These are phyloP conservation scores for Shargacucullia verbasci DNA, from an alignment of 2,888 invertebrate species.

Conservation along the genomic window DNA sequence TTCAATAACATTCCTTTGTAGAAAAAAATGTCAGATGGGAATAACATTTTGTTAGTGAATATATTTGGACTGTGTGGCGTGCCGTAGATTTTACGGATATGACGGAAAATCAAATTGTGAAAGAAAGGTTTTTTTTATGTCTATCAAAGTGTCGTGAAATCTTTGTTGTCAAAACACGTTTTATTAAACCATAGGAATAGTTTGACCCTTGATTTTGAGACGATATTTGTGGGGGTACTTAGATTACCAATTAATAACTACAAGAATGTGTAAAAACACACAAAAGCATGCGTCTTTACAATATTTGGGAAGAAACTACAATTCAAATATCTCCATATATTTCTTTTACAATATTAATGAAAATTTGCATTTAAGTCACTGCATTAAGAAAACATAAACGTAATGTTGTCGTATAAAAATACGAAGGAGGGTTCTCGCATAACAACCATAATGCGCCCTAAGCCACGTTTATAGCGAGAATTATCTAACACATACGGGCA, in stretches of 20 bases:
- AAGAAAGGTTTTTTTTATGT: constrained; percentile 11
- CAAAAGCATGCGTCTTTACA: too few relatives aligned
- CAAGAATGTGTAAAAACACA: too few relatives aligned
- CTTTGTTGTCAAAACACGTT: neutral
- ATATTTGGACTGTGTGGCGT: constrained; percentile 7
- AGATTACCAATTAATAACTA: too few relatives aligned
- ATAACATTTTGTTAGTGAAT: constrained; percentile 21
- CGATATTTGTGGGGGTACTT: too few relatives aligned
- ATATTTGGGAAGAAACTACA: too few relatives aligned
- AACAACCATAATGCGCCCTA: neutral
- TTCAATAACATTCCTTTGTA: constrained; percentile 24
- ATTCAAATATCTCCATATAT: too few relatives aligned
- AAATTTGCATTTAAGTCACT: too few relatives aligned
- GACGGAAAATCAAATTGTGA: constrained; percentile 1
- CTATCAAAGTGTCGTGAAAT: constrained; percentile 8
- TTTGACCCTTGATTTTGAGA: too few relatives aligned
- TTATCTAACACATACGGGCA: neutral
- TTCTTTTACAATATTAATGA: too few relatives aligned
- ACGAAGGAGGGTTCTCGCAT: neutral
- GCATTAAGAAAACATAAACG: too few relatives aligned
- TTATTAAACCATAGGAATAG: too few relatives aligned
- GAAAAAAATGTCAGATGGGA: constrained; percentile 16
- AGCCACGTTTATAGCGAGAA: constrained; percentile 10
- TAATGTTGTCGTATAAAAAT: constrained; percentile 5
- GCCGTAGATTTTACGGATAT: constrained; percentile 6